phyloP scores from a whole-genome alignment of 2,888 invertebrate genomes.

The Xestia ashworthii region DNA sequence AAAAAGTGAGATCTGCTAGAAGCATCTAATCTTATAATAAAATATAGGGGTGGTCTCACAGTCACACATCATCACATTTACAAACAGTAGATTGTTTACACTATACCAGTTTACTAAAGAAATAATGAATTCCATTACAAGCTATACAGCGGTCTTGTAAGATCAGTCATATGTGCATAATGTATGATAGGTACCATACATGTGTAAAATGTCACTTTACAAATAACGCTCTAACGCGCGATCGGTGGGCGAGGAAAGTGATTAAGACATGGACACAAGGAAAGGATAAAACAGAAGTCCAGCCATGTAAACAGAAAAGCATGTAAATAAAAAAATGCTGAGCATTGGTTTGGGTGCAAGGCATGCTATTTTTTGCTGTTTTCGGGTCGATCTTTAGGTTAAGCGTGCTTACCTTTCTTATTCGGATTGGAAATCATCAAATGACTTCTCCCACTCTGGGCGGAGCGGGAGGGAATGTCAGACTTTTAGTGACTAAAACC shows the following conservation, averaged over 20 bases:
- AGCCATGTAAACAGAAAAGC: neutral
- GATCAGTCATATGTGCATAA: slow-evolving; percentile 37
- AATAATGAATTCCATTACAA: slow-evolving; percentile 3
- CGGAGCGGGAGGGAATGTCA: too few relatives aligned
- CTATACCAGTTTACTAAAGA: neutral
- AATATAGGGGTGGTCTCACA: slow-evolving; percentile 23
- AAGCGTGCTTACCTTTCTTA: too few relatives aligned
- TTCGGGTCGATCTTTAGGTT: too few relatives aligned
- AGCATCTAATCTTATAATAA: neutral
- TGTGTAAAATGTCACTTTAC: slow-evolving; percentile 56
- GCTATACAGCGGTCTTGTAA: slow-evolving; percentile 29
- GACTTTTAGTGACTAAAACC: too few relatives aligned
- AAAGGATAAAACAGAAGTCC: slow-evolving; percentile 19
- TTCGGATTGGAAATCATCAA: too few relatives aligned
- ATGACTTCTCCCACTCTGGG: too few relatives aligned
- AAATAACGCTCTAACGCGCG: slow-evolving; percentile 56
- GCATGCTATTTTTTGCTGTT: too few relatives aligned
- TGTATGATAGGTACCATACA: slow-evolving; percentile 37
- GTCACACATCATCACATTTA: slow-evolving; percentile 28
- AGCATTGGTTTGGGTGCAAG: neutral
- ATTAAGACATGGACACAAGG: slow-evolving; percentile 41
- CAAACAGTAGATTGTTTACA: slow-evolving; percentile 42
- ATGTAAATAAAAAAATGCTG: neutral
- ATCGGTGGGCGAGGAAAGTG: slow-evolving; percentile 53
- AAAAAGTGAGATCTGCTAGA: neutral